Evolutionary conservation across 1,140 invertebrate species (phyloP), one percentile per base, ranked within the genome.

Genomic region (Drosophila kikkawai): DNA sequence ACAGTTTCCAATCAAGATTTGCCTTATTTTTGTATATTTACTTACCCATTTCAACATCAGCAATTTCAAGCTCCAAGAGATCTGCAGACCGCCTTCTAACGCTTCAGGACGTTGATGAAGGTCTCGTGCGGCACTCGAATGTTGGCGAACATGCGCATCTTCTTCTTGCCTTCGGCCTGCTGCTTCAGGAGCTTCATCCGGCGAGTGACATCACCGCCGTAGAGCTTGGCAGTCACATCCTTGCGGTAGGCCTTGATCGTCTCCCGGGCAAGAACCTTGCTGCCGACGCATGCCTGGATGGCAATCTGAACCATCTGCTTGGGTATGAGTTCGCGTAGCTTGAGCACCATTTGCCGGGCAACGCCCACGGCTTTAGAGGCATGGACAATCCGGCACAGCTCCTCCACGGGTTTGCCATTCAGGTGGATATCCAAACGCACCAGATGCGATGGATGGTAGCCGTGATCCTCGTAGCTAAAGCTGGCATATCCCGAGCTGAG

Each of bases 381-480:
- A 93, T 99, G 98, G 22, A 97, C 96, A 64, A 99, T 96, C 22
- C 94, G 95, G 39, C 96, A 96, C 37, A 99, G 93, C 93, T 99
- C 99, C 64, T 99, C 97, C 1, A 99, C 96, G 51, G 94, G 69
- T 2, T 94, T 93, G 11, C 97, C 96, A 94, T 99, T 99, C 29
- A 99, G 92, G 45, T 96, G 92, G 80, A 98, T 96, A 75, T 95
- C 94, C 82, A 99, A 92, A 95, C 98, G 93, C 37, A 94, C 93
- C 51, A 92, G 66, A 75, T 92, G 75, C 13, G 87, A 96, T 15
- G 92, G 55, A 92, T 97, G 94, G 93, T 97, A 99, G 15, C 96
- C 98, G 91, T 95, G 92, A 93, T 99, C 97, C 94, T 99, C 98
- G 93, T 99, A 99, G 94, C 99, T 98, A 94, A 99, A 99, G 93